Evolutionary conservation across 2,888 invertebrate genomes (phyloP).

Genomic region (Hypomecis atomaria): DNA sequence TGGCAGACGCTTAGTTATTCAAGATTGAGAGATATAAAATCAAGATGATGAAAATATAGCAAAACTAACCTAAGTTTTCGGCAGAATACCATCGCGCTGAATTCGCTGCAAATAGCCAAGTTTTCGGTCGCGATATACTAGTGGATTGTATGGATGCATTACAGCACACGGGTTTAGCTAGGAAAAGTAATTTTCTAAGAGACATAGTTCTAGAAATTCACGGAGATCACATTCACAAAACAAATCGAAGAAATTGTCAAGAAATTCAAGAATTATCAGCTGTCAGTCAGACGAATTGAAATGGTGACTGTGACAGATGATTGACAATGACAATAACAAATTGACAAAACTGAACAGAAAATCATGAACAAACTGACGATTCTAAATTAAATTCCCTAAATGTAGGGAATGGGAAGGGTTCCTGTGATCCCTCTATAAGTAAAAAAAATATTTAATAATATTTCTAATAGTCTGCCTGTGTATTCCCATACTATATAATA

Average conservation of each 20-base stretch:
- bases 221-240: slow-evolving; percentile 59
- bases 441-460: no score
- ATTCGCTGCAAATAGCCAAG: slow-evolving; percentile 64
- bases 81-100: slow-evolving; percentile 68
- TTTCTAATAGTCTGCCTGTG: no score
- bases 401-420: no score
- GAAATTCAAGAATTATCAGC: no score
- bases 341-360: no score
- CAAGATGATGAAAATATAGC: slow-evolving; percentile 2
- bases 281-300: no score
- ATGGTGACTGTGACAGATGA: no score
- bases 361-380: no score
- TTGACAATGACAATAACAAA: no score
- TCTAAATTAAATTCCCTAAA: no score
- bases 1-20: background rate
- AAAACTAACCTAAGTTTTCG: slow-evolving; percentile 79
- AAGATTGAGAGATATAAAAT: background rate
- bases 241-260: slow-evolving; percentile 50
- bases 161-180: slow-evolving; percentile 67
- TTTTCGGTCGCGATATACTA: slow-evolving; percentile 64
- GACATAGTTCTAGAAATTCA: slow-evolving; percentile 63
- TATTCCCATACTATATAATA: no score
- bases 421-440: no score
- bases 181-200: slow-evolving; percentile 71
- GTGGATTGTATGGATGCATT: slow-evolving; percentile 61